phyloP scores from a whole-genome alignment of 2,113 vertebrate genomes.

The Oryzias woworae region DNA sequence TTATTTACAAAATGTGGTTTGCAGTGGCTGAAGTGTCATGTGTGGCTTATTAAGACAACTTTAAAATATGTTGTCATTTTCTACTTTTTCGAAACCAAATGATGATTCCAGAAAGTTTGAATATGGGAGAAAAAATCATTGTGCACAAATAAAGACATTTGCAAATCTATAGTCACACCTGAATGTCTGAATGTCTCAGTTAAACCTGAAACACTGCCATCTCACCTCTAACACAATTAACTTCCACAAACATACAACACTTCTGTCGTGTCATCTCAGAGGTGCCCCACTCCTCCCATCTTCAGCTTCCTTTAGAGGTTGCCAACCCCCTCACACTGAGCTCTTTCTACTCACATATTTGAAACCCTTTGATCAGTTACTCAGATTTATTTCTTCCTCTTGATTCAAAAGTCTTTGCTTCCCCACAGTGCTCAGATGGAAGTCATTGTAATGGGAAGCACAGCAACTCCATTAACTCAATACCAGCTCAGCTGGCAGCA shows the following conservation, averaged over 20 bases:
- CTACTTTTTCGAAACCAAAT: no score
- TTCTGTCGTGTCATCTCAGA: conserved; percentile 31
- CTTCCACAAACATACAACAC: conserved; percentile 8
- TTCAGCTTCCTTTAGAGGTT: conserved; percentile 9
- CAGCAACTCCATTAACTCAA: conserved; percentile 48
- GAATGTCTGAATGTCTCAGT: conserved; percentile 10
- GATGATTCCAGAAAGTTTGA: no score
- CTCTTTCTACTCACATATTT: conserved; percentile 27
- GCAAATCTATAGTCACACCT: no score
- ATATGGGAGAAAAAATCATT: no score
- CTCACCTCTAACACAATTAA: conserved; percentile 13
- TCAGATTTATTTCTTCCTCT: conserved; percentile 15
- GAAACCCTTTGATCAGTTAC: conserved; percentile 50
- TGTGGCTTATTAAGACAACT: no score
- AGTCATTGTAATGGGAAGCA: conserved; percentile 52
- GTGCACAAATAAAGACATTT: no score
- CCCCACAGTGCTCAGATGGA: conserved; percentile 29
- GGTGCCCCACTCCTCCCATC: conserved; percentile 4
- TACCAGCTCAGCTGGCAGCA: conserved; percentile 39
- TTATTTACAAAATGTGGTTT: no score
- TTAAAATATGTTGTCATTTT: no score
- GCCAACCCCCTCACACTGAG: conserved; percentile 15
- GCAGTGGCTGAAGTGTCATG: no score
- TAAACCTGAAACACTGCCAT: conserved; percentile 21
- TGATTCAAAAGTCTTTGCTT: conserved; percentile 38